These are phyloP conservation scores for Myotis vivesi DNA, from an alignment of 2,797 vertebrate genomes.

Conservation along the genomic window DNA sequence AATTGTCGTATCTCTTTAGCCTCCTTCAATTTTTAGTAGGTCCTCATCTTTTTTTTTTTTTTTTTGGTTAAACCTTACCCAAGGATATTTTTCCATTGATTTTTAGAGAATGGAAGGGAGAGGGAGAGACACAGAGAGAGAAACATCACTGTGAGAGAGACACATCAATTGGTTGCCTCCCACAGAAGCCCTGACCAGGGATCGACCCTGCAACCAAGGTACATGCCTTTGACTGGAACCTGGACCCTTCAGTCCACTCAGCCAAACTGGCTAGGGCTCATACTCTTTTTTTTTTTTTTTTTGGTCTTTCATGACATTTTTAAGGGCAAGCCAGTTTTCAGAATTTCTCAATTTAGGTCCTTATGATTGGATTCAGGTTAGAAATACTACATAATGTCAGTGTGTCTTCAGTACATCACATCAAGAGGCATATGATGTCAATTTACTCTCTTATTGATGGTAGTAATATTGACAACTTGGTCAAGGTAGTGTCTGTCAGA, in stretches of 20 bases:
- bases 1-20: background rate
- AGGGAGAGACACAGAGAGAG: no score
- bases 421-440: background rate
- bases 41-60: background rate
- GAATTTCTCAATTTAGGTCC: background rate
- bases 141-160: no score
- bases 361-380: background rate
- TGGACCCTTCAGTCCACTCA: no score
- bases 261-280: background rate
- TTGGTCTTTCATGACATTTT: conserved; percentile 12
- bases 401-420: background rate
- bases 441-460: background rate
- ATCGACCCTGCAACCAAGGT: no score
- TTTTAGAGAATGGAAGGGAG: no score
- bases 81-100: no score
- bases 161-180: no score
- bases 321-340: background rate
- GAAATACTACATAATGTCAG: background rate
- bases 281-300: background rate
- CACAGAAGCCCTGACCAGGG: no score
- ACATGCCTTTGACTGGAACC: no score
- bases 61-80: no score
- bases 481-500: background rate
- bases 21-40: background rate
- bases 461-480: background rate